Conservation (phyloP, 2,113 vertebrate species). For the Zosterops lateralis region DNA sequence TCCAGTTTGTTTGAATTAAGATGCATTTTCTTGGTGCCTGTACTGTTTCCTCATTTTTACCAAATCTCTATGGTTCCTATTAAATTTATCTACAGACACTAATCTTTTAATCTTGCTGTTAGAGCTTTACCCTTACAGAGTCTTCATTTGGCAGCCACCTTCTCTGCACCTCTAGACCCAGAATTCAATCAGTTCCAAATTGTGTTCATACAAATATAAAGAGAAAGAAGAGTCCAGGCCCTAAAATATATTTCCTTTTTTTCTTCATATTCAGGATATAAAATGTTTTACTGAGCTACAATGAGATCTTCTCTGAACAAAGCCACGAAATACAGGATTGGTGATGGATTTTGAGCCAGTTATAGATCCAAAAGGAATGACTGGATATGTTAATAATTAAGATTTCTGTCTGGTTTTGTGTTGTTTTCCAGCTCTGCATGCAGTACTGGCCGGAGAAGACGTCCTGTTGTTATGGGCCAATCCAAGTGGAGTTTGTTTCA, state of each 20-base stretch:
- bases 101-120: not conserved
- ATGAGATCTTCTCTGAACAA: not conserved
- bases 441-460: constrained; percentile 99
- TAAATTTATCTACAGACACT: not conserved
- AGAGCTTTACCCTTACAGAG: not conserved
- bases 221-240: not conserved
- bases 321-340: not conserved
- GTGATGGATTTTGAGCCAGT: not conserved
- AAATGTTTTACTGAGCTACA: not conserved
- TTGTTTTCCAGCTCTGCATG: constrained; percentile 85
- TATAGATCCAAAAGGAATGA: not conserved
- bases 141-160: not conserved
- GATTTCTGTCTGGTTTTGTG: not conserved
- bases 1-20: not conserved
- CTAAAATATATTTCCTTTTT: not conserved
- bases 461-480: constrained; percentile 91
- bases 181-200: not conserved
- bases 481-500: constrained; percentile 96
- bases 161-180: not conserved
- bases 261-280: not conserved
- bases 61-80: not conserved
- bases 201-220: not conserved
- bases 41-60: not conserved
- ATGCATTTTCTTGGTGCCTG: not conserved
- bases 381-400: not conserved